Percentiles rank a stretch among this genome's conserved stretches.
phyloP scores from a whole-genome alignment of 2,888 invertebrate species.

The Limenitis camilla region DNA sequence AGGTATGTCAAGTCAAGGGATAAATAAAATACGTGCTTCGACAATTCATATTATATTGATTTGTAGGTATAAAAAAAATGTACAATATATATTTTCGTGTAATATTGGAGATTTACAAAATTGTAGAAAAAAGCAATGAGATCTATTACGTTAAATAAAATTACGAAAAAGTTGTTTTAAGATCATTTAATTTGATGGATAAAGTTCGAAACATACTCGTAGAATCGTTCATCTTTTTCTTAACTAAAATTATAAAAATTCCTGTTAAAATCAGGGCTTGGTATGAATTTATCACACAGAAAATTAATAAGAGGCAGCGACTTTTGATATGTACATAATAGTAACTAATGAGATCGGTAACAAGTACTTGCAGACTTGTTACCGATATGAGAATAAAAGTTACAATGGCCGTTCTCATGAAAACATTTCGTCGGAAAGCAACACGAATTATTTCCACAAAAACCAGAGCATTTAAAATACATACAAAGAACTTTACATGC shows the following conservation, averaged over 20 bases:
- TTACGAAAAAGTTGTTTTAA: too few relatives aligned
- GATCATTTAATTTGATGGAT: too few relatives aligned
- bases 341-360: conserved; percentile 36
- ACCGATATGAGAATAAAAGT: conserved; percentile 43
- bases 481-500: conserved; percentile 39
- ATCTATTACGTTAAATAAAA: too few relatives aligned
- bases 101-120: too few relatives aligned
- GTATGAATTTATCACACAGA: conserved; percentile 38
- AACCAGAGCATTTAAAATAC: conserved; percentile 39
- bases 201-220: too few relatives aligned
- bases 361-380: conserved; percentile 45
- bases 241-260: conserved; percentile 30
- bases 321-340: conserved; percentile 20
- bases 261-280: conserved; percentile 33
- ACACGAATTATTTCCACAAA: conserved; percentile 44
- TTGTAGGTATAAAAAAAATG: too few relatives aligned
- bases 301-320: conserved; percentile 20
- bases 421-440: conserved; percentile 26
- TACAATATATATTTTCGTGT: too few relatives aligned
- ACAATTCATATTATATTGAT: too few relatives aligned
- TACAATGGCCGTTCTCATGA: conserved; percentile 34
- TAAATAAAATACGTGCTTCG: too few relatives aligned
- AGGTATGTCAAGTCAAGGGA: too few relatives aligned
- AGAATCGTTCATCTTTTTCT: conserved; percentile 18
- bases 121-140: too few relatives aligned